phyloP scores from a whole-genome alignment of 37 sponge, comb jelly and placozoan species.

The Cliona cf. orientalis region DNA sequence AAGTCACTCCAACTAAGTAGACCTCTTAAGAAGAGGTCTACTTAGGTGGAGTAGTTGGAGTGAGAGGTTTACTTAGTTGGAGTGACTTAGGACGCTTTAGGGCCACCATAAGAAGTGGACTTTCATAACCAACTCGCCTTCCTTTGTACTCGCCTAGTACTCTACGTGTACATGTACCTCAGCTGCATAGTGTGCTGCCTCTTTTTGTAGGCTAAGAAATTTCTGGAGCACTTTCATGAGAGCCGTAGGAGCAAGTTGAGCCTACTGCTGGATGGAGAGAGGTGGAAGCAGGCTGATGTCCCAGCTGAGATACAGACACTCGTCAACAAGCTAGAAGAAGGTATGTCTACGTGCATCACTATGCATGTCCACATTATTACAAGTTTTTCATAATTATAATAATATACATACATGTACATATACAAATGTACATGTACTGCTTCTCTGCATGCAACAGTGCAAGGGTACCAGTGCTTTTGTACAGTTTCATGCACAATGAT shows the following conservation, averaged over 20 bases:
- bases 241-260: conserved; percentile 59
- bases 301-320: conserved; percentile 84
- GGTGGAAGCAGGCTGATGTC: conserved; percentile 86
- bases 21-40: too few relatives aligned
- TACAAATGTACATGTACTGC: not conserved
- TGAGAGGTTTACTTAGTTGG: too few relatives aligned
- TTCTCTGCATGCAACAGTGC: not conserved
- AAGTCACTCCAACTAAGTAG: too few relatives aligned
- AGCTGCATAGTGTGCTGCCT: not conserved
- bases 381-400: not conserved
- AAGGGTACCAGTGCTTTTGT: too few relatives aligned
- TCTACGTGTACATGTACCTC: too few relatives aligned
- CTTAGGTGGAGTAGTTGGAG: too few relatives aligned
- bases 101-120: too few relatives aligned
- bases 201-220: conserved; percentile 71
- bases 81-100: too few relatives aligned
- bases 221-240: conserved; percentile 90
- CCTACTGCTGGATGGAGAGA: conserved; percentile 81
- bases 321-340: conserved; percentile 53
- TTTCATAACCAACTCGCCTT: too few relatives aligned
- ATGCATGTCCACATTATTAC: not conserved
- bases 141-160: too few relatives aligned
- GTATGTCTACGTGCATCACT: not conserved
- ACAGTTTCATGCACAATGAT: too few relatives aligned
- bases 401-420: not conserved